phyloP scores from a whole-genome alignment of 2,888 invertebrate genomes.

The Leucophora obtusa region DNA sequence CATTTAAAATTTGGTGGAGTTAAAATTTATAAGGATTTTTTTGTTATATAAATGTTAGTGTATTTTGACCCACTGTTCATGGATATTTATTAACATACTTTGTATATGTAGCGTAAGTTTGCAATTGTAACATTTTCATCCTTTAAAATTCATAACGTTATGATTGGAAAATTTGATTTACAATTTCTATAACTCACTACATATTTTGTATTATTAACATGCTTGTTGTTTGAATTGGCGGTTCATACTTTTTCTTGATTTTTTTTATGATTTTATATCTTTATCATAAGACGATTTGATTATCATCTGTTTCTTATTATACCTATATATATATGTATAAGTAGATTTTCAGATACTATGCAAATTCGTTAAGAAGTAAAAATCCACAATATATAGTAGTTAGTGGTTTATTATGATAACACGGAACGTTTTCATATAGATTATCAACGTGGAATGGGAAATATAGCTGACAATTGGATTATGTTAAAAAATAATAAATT shows the following conservation, averaged over 20 bases:
- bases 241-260: not conserved
- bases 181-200: no score
- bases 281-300: slow-evolving; percentile 41
- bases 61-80: slow-evolving; percentile 1
- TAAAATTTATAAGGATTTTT: no score
- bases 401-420: slow-evolving; percentile 56
- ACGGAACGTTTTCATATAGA: slow-evolving; percentile 15
- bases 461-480: slow-evolving; percentile 74
- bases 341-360: slow-evolving; percentile 42
- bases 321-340: no score
- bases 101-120: not conserved
- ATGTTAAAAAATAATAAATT: slow-evolving; percentile 54
- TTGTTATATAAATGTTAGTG: no score
- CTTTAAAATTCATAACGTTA: slow-evolving; percentile 34
- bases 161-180: slow-evolving; percentile 7
- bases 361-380: not conserved
- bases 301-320: slow-evolving; percentile 50
- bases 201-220: slow-evolving; percentile 23
- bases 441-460: not conserved
- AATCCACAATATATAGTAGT: slow-evolving; percentile 28
- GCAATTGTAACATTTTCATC: slow-evolving; percentile 3
- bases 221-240: slow-evolving; percentile 10
- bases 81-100: not conserved
- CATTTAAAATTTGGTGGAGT: no score
- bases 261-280: not conserved